phyloP scores from a whole-genome alignment of 2,888 invertebrate genomes.

The Harpagoxenus sublaevis region DNA sequence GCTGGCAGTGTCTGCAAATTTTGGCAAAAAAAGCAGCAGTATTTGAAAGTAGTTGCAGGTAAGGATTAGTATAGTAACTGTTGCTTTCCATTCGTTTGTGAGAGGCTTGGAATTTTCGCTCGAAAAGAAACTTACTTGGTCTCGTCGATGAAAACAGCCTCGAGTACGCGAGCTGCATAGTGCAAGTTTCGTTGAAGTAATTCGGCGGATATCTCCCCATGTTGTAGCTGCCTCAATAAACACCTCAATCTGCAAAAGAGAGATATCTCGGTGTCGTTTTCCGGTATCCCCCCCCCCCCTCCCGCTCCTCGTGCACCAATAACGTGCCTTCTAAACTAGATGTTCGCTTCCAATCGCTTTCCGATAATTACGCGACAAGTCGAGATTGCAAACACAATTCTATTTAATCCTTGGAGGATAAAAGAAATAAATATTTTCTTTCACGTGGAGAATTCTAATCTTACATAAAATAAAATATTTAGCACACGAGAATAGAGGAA shows the following conservation, averaged over 20 bases:
- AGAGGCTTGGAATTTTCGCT: not conserved
- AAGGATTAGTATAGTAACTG: conserved; percentile 7
- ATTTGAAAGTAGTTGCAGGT: not conserved
- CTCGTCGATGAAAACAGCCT: conserved; percentile 97
- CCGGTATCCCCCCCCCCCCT: not conserved
- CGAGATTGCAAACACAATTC: conserved; percentile 35
- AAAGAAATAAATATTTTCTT: conserved; percentile 8
- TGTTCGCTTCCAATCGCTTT: conserved; percentile 39
- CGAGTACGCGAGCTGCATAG: conserved; percentile 96
- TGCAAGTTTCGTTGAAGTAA: conserved; percentile 96
- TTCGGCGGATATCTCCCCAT: conserved; percentile 95
- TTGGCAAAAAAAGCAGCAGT: not conserved
- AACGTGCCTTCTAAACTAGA: conserved; percentile 31
- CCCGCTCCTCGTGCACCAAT: not conserved
- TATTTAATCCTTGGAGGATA: conserved; percentile 14
- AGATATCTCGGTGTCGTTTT: conserved; percentile 3
- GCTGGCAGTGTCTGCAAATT: conserved; percentile 26
- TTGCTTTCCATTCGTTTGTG: not conserved
- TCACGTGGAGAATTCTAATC: not conserved
- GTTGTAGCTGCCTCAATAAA: conserved; percentile 94
- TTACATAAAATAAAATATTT: conserved; percentile 10
- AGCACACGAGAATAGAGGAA: not conserved
- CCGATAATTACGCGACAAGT: conserved; percentile 50
- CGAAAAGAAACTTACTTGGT: conserved; percentile 91
- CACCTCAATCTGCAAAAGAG: conserved; percentile 93